Evolutionary conservation across 2,113 vertebrate genomes (phyloP).

Genomic region (Scortum barcoo): DNA sequence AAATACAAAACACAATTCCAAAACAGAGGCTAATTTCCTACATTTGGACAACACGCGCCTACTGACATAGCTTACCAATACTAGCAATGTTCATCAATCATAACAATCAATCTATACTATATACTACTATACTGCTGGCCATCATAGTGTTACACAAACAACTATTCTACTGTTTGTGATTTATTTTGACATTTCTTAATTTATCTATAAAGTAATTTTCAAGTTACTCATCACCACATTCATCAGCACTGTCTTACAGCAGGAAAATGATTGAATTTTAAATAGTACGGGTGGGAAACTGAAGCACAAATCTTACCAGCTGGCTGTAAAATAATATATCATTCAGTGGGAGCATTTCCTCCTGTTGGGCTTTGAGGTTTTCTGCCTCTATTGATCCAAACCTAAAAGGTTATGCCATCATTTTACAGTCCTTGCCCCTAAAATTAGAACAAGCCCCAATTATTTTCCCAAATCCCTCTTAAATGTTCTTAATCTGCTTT

Average conservation of each 20-base stretch:
- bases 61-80: no score
- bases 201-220: not conserved
- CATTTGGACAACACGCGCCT: not conserved
- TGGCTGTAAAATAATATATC: not conserved
- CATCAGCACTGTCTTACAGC: not conserved
- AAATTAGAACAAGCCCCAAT: slow-evolving; percentile 76
- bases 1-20: not conserved
- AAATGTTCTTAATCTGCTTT: slow-evolving; percentile 82
- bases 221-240: not conserved
- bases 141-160: not conserved
- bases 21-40: not conserved
- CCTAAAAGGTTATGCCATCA: slow-evolving; percentile 48
- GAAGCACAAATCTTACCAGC: not conserved
- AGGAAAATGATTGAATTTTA: not conserved
- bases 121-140: not conserved
- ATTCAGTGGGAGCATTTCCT: not conserved
- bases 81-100: not conserved
- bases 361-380: slow-evolving; percentile 28
- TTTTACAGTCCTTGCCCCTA: slow-evolving; percentile 53
- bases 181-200: not conserved
- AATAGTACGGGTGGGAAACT: not conserved
- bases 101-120: not conserved
- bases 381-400: slow-evolving; percentile 31
- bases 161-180: not conserved
- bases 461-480: slow-evolving; percentile 79